Conservation (phyloP, 2,113 vertebrate genomes). For the Bungarus multicinctus region DNA sequence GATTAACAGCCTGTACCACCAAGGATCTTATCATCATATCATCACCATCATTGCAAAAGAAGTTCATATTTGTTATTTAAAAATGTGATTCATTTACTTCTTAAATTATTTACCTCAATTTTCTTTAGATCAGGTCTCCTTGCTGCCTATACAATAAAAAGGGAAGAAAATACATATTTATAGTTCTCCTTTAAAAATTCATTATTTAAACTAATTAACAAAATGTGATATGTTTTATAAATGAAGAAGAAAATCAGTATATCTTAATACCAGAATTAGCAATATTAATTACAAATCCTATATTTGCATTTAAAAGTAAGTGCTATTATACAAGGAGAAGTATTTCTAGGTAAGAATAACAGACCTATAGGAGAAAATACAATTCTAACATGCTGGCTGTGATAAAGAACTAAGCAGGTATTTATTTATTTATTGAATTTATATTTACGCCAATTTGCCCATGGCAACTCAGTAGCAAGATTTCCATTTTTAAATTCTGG, state of each 20-base stretch:
- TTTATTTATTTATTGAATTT: no score
- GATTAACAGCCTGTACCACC: no score
- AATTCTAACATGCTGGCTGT: background rate
- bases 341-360: background rate
- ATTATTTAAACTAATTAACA: background rate
- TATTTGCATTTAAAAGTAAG: background rate
- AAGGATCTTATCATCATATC: no score
- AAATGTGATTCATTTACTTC: background rate
- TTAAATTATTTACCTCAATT: conserved; percentile 23
- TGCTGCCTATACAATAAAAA: conserved; percentile 8
- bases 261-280: background rate
- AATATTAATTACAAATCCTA: background rate
- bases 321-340: no score
- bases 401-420: background rate
- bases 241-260: background rate
- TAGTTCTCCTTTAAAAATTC: background rate
- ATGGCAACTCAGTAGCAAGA: background rate
- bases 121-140: conserved; percentile 31
- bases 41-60: background rate
- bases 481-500: background rate
- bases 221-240: background rate
- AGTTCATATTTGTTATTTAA: background rate
- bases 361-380: background rate
- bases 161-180: conserved; percentile 12
- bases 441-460: no score